Base-by-base conservation (phyloP, 2,888 invertebrate genomes). In the Punctoribates punctum region DNA sequence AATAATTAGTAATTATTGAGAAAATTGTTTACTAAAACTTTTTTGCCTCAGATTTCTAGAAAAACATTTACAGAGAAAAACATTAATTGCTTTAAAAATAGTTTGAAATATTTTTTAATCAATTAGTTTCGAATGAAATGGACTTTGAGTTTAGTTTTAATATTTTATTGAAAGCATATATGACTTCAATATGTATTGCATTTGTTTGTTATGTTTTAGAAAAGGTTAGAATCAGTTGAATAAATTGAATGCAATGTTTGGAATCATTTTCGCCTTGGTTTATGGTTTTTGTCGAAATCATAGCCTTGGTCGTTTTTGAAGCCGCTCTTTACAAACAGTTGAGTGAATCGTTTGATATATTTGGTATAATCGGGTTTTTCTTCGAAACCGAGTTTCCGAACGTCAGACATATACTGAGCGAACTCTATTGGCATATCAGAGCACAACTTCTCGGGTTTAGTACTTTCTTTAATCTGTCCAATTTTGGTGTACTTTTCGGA, bases 231-330 rank as follows among this genome's bases (percentile, higher is more conserved):
- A 34, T 34, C 4, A 5, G 34, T 34, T 8, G 34, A 8, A 34
- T 34, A 42, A 9, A 42, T 42, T 5, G 11, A 42, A 42, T 42
- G 42, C 42, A 13, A 13, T 42, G n/a, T 27, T 29, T 60, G 13
- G 29, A 11, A 9, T 57, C 57, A 57, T 9, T 57, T 57, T 60
- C 15, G 27, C 17, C 29, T 60, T 13, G 29, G 27, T 29, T 27
- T 60, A 60, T 60, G 60, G 17, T 60, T 29, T 60, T 23, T 27
- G 60, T 60, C 60, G 27, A 60, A 60, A 8, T 60, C 60, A 60
- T 60, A 60, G 27, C 0, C 29, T 3, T 17, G 13, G 11, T 60
- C 60, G 6, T 60, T 29, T 11, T 27, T 13, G 0, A 60, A 15
- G 23, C 17, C 17, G 29, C 29, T 67, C 27, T 29, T 67, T 38